phyloP scores from a whole-genome alignment of 53 echinoderm and acorn worm genomes.

The Zoroaster sp. region DNA sequence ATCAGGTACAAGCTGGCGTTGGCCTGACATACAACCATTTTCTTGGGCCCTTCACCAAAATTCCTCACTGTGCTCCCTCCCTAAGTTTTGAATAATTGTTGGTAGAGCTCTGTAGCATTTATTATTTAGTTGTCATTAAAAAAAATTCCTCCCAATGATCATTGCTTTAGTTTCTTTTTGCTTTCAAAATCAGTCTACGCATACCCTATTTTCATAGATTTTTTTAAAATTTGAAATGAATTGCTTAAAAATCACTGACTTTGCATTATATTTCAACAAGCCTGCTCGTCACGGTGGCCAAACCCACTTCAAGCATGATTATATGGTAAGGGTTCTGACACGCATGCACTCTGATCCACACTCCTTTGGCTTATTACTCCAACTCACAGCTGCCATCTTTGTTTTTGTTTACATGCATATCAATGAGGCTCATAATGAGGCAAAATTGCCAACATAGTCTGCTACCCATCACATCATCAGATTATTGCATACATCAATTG shows the following conservation, averaged over 20 bases:
- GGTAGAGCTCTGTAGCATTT: too few relatives aligned
- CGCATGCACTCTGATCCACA: background rate
- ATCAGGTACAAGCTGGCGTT: too few relatives aligned
- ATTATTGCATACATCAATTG: too few relatives aligned
- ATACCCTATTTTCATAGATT: background rate
- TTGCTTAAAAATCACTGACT: background rate
- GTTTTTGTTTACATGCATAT: background rate
- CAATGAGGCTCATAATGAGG: background rate
- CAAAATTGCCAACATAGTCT: too few relatives aligned
- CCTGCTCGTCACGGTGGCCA: conserved; percentile 45
- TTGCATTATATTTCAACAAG: conserved; percentile 7
- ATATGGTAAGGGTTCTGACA: conserved; percentile 23
- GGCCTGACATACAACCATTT: too few relatives aligned
- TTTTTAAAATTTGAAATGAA: background rate
- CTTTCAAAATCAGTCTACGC: conserved; percentile 1
- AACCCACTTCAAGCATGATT: conserved; percentile 53
- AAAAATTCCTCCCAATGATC: background rate
- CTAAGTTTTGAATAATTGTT: too few relatives aligned
- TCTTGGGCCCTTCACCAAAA: too few relatives aligned
- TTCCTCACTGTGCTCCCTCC: too few relatives aligned
- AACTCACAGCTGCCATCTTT: background rate
- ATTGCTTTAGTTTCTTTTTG: background rate
- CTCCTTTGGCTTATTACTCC: background rate
- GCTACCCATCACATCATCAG: too few relatives aligned
- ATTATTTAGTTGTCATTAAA: background rate